Conservation (phyloP, 1,140 invertebrate genomes). For the Pogonus chalceus region DNA sequence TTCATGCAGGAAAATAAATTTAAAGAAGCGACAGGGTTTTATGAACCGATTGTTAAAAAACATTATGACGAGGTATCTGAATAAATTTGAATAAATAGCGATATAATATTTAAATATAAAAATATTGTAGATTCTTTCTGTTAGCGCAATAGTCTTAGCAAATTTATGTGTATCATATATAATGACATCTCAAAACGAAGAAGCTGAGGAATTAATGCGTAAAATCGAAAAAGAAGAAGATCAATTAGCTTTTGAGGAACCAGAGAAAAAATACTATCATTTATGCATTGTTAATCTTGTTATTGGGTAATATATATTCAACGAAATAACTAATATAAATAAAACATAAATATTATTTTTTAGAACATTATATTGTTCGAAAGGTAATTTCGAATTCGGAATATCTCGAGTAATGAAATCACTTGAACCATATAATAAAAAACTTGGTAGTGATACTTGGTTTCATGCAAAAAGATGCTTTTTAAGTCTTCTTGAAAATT, state of each 20-base stretch:
- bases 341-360: conserved; percentile 19
- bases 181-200: conserved; percentile 97
- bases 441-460: conserved; percentile 94
- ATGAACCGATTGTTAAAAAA: conserved; percentile 96
- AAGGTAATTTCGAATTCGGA: conserved; percentile 99
- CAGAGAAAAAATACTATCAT: conserved; percentile 92
- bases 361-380: conserved; percentile 91
- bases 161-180: conserved; percentile 99
- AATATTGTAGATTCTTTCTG: conserved; percentile 68
- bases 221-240: conserved; percentile 99
- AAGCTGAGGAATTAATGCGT: conserved; percentile 97
- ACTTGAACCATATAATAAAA: conserved; percentile 90
- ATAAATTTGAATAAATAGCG: conserved; percentile 24
- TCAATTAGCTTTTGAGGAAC: conserved; percentile 81
- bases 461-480: conserved; percentile 94
- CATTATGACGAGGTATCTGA: conserved; percentile 92
- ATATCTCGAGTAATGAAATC: conserved; percentile 97
- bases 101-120: neutral
- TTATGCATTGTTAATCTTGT: conserved; percentile 98
- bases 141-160: conserved; percentile 93
- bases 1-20: conserved; percentile 99
- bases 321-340: conserved; percentile 4
- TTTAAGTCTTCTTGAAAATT: conserved; percentile 84
- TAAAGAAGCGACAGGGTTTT: conserved; percentile 95
- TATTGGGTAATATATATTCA: conserved; percentile 57